phyloP scores from a whole-genome alignment of 2,888 invertebrate species.

The Agriopis leucophaearia region DNA sequence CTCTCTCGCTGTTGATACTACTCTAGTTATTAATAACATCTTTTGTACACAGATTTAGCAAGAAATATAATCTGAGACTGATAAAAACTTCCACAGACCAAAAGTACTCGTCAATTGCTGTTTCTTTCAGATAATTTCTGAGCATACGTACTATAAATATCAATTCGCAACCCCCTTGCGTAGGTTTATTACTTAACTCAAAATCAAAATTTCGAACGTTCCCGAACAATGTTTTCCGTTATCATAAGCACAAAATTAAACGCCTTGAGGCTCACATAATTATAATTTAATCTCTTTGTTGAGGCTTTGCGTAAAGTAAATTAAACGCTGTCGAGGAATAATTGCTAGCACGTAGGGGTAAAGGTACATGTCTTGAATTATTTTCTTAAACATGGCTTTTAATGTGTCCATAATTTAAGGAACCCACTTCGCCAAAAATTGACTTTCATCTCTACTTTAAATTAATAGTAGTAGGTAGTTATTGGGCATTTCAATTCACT shows the following conservation, averaged over 20 bases:
- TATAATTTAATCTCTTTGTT: slow-evolving; percentile 42
- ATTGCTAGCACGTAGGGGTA: slow-evolving; percentile 19
- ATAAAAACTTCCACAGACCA: too few species aligned
- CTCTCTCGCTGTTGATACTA: too few species aligned
- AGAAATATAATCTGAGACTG: too few species aligned
- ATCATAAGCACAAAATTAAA: slow-evolving; percentile 37
- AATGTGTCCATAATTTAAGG: not conserved
- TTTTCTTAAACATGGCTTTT: not conserved
- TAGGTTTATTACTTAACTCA: slow-evolving; percentile 5
- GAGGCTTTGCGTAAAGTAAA: slow-evolving; percentile 33
- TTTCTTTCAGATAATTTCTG: not conserved
- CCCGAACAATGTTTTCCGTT: slow-evolving; percentile 29
- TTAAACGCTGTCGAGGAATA: slow-evolving; percentile 31
- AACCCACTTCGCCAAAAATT: too few species aligned
- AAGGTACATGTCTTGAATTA: slow-evolving; percentile 17
- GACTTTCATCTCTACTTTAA: too few species aligned
- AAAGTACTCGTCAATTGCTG: too few species aligned
- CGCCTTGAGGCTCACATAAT: slow-evolving; percentile 37
- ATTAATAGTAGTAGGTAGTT: too few species aligned
- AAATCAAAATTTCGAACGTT: slow-evolving; percentile 25
- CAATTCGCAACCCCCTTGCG: not conserved
- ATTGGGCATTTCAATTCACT: too few species aligned
- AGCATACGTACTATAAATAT: not conserved
- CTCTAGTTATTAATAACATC: too few species aligned
- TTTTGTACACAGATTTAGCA: too few species aligned